Percentiles rank a stretch among this genome's conserved stretches.
These are phyloP conservation scores for Folsomia candida DNA, from an alignment of 2,888 invertebrate species.

Conservation along the genomic window DNA sequence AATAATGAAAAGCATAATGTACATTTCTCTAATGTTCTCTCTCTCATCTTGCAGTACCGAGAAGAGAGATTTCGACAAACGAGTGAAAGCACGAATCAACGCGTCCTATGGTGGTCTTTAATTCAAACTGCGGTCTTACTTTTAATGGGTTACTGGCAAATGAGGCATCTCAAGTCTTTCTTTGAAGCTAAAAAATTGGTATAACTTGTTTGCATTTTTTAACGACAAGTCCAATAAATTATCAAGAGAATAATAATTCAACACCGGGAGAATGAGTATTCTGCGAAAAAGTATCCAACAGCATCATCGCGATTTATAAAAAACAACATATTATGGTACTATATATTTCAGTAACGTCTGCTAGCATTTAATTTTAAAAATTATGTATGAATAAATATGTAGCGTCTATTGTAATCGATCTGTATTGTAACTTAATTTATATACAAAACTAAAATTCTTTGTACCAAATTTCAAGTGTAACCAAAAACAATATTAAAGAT, in stretches of 20 bases:
- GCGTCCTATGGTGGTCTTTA: slow-evolving; percentile 95
- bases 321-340: not conserved
- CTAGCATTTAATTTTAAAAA: not conserved
- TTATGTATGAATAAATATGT: not conserved
- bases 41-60: slow-evolving; percentile 69
- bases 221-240: too few species aligned
- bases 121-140: slow-evolving; percentile 86
- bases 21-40: not conserved
- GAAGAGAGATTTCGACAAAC: slow-evolving; percentile 97
- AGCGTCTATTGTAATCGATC: not conserved
- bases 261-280: too few species aligned
- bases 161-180: slow-evolving; percentile 97
- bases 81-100: slow-evolving; percentile 93
- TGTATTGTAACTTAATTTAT: not conserved
- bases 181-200: slow-evolving; percentile 99
- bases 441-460: not conserved
- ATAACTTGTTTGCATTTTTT: slow-evolving; percentile 57
- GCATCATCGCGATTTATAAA: not conserved
- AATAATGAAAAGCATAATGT: slow-evolving; percentile 8
- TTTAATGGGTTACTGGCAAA: slow-evolving; percentile 96
- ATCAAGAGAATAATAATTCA: too few species aligned
- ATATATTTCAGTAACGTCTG: not conserved
- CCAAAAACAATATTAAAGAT: not conserved
- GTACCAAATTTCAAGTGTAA: not conserved
- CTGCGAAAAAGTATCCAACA: too few species aligned